Conservation (phyloP, 2,888 invertebrate species). For the Drosophila nr. fundita region DNA sequence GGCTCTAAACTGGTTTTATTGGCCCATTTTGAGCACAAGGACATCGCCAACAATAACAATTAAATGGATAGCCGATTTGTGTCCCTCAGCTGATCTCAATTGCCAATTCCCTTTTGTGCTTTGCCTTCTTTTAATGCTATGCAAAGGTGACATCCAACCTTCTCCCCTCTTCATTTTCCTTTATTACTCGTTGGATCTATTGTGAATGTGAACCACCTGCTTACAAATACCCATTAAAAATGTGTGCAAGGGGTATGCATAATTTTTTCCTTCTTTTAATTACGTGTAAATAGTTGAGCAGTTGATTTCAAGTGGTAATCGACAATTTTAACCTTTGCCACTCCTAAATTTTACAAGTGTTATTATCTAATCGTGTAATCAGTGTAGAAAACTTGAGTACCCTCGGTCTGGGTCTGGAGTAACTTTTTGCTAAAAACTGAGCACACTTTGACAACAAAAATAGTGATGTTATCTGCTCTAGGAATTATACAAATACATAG, state of each 20-base stretch:
- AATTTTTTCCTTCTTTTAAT: background rate
- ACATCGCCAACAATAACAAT: slow-evolving; percentile 26
- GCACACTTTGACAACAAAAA: slow-evolving; percentile 5
- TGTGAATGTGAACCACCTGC: background rate
- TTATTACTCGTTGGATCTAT: background rate
- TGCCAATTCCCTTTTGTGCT: slow-evolving; percentile 20
- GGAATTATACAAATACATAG: background rate
- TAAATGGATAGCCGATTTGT: slow-evolving; percentile 8
- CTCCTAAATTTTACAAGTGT: background rate
- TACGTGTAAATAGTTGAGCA: background rate
- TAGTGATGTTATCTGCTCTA: slow-evolving; percentile 5
- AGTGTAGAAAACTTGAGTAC: background rate
- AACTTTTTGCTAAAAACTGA: background rate
- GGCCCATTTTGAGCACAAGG: slow-evolving; percentile 52
- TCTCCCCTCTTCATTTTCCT: background rate
- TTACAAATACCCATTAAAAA: background rate
- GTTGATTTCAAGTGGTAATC: background rate
- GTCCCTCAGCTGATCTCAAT: slow-evolving; percentile 50
- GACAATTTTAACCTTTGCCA: background rate
- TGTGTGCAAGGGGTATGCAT: background rate
- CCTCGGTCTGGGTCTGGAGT: background rate
- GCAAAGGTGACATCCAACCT: background rate
- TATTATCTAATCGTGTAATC: background rate
- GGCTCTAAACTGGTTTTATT: slow-evolving; percentile 44
- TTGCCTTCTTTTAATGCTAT: slow-evolving; percentile 13